These are phyloP conservation scores for Byasa hedistus DNA, from an alignment of 2,888 invertebrate genomes.

Conservation along the genomic window DNA sequence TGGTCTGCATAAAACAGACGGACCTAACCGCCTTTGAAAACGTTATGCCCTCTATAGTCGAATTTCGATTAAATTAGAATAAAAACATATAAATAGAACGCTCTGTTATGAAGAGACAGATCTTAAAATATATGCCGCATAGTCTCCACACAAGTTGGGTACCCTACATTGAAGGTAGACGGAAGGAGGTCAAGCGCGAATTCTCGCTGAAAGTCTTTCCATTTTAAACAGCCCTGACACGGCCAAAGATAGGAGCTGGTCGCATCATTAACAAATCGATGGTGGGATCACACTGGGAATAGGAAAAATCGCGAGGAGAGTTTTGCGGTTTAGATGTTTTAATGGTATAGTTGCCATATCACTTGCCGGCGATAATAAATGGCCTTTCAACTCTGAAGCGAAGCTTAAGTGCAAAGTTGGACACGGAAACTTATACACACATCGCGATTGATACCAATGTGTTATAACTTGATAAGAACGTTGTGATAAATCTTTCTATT, in stretches of 20 bases:
- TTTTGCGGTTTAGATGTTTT: neutral
- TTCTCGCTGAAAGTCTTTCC: conserved; percentile 23
- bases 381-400: neutral
- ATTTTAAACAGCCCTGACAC: conserved; percentile 28
- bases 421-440: neutral
- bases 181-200: conserved; percentile 29
- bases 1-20: no score
- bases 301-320: neutral
- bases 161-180: conserved; percentile 10
- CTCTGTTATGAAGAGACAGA: neutral
- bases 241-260: conserved; percentile 20
- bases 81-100: neutral
- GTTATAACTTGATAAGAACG: no score
- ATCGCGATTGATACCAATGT: neutral
- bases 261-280: conserved; percentile 22
- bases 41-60: neutral
- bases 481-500: neutral
- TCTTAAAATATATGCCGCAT: conserved; percentile 5
- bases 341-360: neutral
- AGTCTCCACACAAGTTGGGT: neutral
- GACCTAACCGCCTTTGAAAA: neutral
- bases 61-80: neutral
- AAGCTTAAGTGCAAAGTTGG: neutral
- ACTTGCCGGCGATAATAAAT: neutral
- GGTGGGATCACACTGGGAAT: neutral